Percentiles rank a stretch among this genome's conserved stretches.
Conservation (phyloP, 2,113 vertebrate species). For the Spheniscus mendiculus region DNA sequence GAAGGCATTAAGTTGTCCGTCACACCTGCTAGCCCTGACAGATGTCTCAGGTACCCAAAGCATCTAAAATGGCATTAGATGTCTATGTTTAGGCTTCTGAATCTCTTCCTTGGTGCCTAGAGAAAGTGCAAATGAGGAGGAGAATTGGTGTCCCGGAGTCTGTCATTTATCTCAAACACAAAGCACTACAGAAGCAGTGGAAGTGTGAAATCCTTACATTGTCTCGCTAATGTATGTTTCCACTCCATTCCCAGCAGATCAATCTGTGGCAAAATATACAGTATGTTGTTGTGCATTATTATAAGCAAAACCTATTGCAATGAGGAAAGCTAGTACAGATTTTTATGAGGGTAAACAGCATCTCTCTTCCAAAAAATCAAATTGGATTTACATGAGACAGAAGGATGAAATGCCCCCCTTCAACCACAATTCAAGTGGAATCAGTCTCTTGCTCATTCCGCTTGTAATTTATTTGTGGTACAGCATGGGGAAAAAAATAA, state of each 20-base stretch:
- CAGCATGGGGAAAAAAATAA: background rate
- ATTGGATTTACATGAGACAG: background rate
- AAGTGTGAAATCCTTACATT: slow-evolving; percentile 33
- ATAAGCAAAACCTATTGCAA: background rate
- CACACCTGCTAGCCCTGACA: slow-evolving; percentile 47
- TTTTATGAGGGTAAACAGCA: background rate
- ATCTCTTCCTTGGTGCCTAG: background rate
- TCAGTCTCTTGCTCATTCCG: background rate
- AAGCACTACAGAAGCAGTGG: background rate
- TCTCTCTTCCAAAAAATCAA: background rate
- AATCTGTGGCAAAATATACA: background rate
- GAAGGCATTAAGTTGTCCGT: slow-evolving; percentile 37
- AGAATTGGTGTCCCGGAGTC: background rate
- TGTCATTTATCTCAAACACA: background rate
- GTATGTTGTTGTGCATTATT: background rate
- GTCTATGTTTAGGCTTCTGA: background rate
- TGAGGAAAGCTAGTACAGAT: background rate
- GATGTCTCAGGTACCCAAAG: slow-evolving; percentile 27
- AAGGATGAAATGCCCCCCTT: background rate
- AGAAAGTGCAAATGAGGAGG: slow-evolving; percentile 4
- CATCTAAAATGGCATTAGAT: slow-evolving; percentile 8
- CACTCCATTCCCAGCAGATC: background rate
- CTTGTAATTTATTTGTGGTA: background rate
- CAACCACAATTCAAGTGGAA: background rate
- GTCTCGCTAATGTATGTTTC: slow-evolving; percentile 13